Base-by-base conservation (phyloP, 2,888 invertebrate genomes). In the Agrypnus murinus region DNA sequence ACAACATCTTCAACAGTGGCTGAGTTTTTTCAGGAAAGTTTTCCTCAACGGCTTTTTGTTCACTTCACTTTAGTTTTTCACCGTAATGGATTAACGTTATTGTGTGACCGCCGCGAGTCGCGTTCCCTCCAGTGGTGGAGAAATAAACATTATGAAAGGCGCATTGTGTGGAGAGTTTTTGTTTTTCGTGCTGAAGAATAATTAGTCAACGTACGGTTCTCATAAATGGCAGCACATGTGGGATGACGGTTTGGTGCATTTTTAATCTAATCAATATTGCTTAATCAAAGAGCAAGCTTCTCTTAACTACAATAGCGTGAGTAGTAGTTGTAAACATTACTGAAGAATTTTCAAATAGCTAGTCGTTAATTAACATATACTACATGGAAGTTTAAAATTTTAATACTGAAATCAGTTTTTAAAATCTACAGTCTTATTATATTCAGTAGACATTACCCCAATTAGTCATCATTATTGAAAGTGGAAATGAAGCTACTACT, bases 51-150 rank as follows among this genome's bases (percentile, higher is more conserved):
- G 75, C 75, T 79, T 79, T 79, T 78, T 79, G 78, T 79, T 75
- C 74, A 64, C 72, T 75, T 74, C 75, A 75, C 78, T 77, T 80
- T 77, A 81, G 78, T 81, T 79, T 81, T 79, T 79, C 80, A 75
- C 76, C 74, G 77, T 81, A 81, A 81, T 80, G 79, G 80, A 80
- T 80, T 79, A 80, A 78, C 77, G 78, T 78, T 80, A 79, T 79
- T 79, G 79, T 79, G 64, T 72, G 74, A 74, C 75, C 75, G 74
- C 71, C 69, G 69, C 71, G 71, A 66, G 69, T 69, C 72, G 69
- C 67, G 70, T 71, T 74, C 67, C 60, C 70, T 65, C 67, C 74
- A 74, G 65, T 75, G 67, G 70, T 71, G 72, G 74, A 62, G 74
- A 75, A 75, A 77, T 77, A 77, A 76, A 76, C 74, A 76, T 71